Percentiles rank a stretch among this genome's conserved stretches.
phyloP scores from a whole-genome alignment of 2,113 vertebrate genomes.

The Anolis carolinensis region DNA sequence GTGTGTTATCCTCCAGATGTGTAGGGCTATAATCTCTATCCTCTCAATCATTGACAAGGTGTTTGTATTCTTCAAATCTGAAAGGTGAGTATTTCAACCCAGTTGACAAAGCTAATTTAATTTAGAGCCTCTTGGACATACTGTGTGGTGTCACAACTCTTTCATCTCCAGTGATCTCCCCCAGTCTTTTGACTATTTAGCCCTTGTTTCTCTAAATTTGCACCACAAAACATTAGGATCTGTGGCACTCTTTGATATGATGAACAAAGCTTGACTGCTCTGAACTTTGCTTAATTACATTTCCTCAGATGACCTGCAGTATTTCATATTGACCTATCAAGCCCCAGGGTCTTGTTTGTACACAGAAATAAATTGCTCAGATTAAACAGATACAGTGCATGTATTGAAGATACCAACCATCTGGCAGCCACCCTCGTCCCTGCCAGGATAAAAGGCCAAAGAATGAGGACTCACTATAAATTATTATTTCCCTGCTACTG shows the following conservation, averaged over 20 bases:
- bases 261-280: background rate
- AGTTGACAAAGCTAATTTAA: background rate
- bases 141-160: background rate
- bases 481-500: constrained; percentile 39
- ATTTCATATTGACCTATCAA: background rate
- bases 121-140: background rate
- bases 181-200: background rate
- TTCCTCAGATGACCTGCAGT: background rate
- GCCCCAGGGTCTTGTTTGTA: background rate
- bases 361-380: background rate
- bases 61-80: background rate
- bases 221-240: background rate
- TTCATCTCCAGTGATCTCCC: background rate
- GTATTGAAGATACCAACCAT: background rate
- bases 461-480: constrained; percentile 34
- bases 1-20: background rate
- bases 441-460: constrained; percentile 19
- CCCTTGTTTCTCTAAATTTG: background rate
- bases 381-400: background rate
- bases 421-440: constrained; percentile 7
- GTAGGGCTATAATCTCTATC: no score
- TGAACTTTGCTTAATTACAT: background rate
- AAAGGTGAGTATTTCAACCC: no score
- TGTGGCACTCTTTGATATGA: background rate
- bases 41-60: no score